Evolutionary conservation across 1,140 invertebrate species (phyloP), one percentile per base, ranked within the genome.

Genomic region (Augochlora pura): DNA sequence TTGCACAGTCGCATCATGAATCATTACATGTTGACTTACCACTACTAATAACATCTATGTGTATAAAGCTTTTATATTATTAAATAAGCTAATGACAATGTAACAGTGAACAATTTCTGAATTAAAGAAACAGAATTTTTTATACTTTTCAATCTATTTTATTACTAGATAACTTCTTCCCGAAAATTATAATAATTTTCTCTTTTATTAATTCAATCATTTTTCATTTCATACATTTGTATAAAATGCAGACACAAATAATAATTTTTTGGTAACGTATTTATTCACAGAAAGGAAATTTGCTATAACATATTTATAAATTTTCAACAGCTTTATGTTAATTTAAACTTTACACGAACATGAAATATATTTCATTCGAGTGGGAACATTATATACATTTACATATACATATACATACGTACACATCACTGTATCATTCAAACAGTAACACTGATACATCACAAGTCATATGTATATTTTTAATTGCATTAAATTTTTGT

Each of bases 21-120:
- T 52, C 54, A 77, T 62, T 49, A 72, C 59, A 65, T 84, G 65
- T 70, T 67, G 42, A 69, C 68, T 76, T 70, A 73, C 72, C 68
- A 85, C 62, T 81, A 81, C 54, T 85, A 74, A 76, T 68, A 70
- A 79, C 66, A 69, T 72, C 62, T 63, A 72, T 73, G 42, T 86
- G 83, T 86, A 86, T 85, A 86, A 86, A 86, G 83, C 80, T 82
- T 86, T 83, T 85, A 83, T 86, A 86, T 86, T 83, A 83, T 79
- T 83, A 46, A 73, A 66, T 80, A 83, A 80, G 76, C 75, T 52
- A 83, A 70, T 73, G 64, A 83, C 57, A 66, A 49, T 86, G 84
- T 83, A 86, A 80, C 63, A 74, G 64, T 82, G 66, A 75, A 80
- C 63, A 79, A 78, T 74, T 69, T 82, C 72, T 65, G 60, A 82